Base-by-base conservation (phyloP, 2,797 vertebrate species). In the Enteromius fasciolatus region DNA sequence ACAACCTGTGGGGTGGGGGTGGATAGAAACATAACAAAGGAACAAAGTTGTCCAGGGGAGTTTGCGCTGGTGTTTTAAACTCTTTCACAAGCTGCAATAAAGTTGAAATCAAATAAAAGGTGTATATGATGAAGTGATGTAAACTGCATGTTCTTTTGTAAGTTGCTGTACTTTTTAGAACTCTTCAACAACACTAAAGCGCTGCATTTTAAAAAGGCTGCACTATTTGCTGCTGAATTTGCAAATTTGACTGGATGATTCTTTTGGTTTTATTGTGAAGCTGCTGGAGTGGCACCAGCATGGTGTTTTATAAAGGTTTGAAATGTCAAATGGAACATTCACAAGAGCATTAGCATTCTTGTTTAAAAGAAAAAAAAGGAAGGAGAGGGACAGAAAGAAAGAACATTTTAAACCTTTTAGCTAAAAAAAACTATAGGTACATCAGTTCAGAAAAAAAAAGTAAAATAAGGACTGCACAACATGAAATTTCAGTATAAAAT, bases 121-220 rank as follows among this genome's bases (percentile, higher is more conserved):
- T 63, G 28, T 36, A 36, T 23, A 72, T 72, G 39, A 61, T 72
- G 20, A 72, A 72, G 52, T 70, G 52, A 80, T 46, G 50, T 70
- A 46, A 80, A 25, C 52, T 17, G 52, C 52, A 72, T 72, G 68
- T 18, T 44, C 9, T 73, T 36, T 50, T 63, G 39, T 80, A 59
- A 80, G 25, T 61, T 63, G 44, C 25, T 70, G 5, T 46, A n/a
- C 25, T 44, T 80, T 68, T 72, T 33, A 28, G 4, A 41, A 44
- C 17, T 1, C 25, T 63, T 61, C 9, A 3, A 25, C 67, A 20
- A 23, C 3, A 17, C 52, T 63, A 33, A 36, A 80, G 15, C 20
- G 10, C 8, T 25, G 14, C 8, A 6, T 46, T 70, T 72, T 72
- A 48, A 63, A 63, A 46, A 31, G 39, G 25, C 18, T 36, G 39